Base-by-base conservation (phyloP, 2,797 vertebrate genomes). In the Clamator glandarius region DNA sequence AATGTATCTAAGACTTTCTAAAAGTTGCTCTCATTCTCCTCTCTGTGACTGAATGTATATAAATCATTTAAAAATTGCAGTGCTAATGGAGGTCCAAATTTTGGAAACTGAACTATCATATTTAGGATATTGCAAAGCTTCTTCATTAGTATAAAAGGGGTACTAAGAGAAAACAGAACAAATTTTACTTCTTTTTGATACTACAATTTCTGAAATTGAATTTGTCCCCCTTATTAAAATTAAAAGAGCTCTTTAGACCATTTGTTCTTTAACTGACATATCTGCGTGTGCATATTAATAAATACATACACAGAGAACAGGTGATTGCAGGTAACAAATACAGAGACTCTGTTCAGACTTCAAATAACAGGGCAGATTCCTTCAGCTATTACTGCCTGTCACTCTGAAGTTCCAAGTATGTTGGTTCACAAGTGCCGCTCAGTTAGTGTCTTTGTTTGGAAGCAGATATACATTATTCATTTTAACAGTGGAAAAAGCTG, bases 1-100 rank as follows among this genome's bases (percentile, higher is more conserved):
- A 92, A 81, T 15, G 25, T 62, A 86, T 39, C 54, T 66, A 91
- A 89, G 76, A 93, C n/a, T 87, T 95, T 84, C 31, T 93, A 78
- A 95, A 91, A 69, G 15, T 62, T 78, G 11, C 51, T 87, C 85
- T 89, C 18, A 70, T 87, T 94, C 62, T 87, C 29, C 23, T 77
- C 35, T 41, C 42, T 94, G 39, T 77, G 58, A 52, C 23, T 72
- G 35, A 68, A 72, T 44, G 18, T 7, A 46, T 48, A 78, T 48
- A 89, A 94, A 80, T 66, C 35, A 72, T 83, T 91, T 78, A 83
- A 89, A 78, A 84, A 87, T 29, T 64, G 33, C 25, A 78, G 15
- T 35, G n/a, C 19, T 80, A 91, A 92, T 0, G 6, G 48, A 42
- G 10, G 12, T 73, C 31, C 59, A 80, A 44, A 63, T 67, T 89